These are phyloP conservation scores for Tetrax tetrax DNA, from an alignment of 2,113 vertebrate genomes.

Conservation along the genomic window DNA sequence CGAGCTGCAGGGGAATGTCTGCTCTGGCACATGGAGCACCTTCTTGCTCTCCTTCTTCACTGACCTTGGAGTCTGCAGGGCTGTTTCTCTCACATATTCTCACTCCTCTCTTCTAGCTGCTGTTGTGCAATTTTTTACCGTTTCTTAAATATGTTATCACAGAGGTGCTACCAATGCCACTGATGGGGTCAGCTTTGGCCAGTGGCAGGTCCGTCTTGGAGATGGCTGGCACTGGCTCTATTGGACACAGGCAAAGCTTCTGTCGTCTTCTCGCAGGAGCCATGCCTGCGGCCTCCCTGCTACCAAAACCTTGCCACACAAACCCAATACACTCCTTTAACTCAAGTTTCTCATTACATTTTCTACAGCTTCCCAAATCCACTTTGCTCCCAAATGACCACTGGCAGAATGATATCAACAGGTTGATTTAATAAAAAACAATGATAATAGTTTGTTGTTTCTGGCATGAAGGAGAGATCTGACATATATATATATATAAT, in stretches of 20 bases:
- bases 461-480: background rate
- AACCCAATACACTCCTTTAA: background rate
- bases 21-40: background rate
- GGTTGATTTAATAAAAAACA: background rate
- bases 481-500: background rate
- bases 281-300: background rate
- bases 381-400: background rate
- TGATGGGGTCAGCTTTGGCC: background rate
- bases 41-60: background rate
- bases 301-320: background rate
- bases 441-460: background rate
- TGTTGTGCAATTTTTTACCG: background rate
- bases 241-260: background rate
- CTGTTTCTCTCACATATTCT: background rate
- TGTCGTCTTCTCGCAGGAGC: background rate
- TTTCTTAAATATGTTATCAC: background rate
- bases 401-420: background rate
- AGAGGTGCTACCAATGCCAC: background rate
- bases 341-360: background rate
- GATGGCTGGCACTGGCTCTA: background rate
- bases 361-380: background rate
- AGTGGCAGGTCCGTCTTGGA: background rate
- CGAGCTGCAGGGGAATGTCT: rapidly evolving
- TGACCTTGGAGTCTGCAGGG: background rate
- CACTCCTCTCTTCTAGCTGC: background rate